Evolutionary conservation across 92 coral and sea anemone species (phyloP).

Genomic region (Epizoanthus ramosus): DNA sequence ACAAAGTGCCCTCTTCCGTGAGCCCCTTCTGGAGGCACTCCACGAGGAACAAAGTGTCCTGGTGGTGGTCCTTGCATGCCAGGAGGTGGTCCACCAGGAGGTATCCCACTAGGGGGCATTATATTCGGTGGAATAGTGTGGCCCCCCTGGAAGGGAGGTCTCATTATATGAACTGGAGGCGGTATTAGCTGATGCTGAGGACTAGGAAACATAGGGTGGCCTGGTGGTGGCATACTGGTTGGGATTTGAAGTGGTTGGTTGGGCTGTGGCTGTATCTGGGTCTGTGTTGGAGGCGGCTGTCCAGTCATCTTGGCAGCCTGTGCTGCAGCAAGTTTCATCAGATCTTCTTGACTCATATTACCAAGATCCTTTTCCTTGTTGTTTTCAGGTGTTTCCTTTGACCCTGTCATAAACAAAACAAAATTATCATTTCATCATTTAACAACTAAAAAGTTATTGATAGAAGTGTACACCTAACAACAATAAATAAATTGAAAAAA

Average conservation of each 20-base stretch:
- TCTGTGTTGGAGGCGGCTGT: conserved; percentile 55
- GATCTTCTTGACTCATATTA: conserved; percentile 69
- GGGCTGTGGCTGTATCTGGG: conserved; percentile 42
- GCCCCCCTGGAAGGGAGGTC: conserved; percentile 81
- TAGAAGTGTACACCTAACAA: no score
- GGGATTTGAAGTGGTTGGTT: conserved; percentile 71
- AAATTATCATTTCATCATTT: no score
- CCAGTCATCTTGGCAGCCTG: conserved; percentile 54
- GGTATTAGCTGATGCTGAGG: conserved; percentile 62
- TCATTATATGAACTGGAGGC: conserved; percentile 84
- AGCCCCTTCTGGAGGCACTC: conserved; percentile 6
- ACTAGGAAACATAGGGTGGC: conserved; percentile 73
- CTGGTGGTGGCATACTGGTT: conserved; percentile 79
- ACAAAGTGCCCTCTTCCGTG: conserved; percentile 56
- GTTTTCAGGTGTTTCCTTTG: conserved; percentile 44
- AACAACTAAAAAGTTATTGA: no score
- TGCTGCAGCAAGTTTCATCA: conserved; percentile 72
- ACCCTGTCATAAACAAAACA: conserved; percentile 34
- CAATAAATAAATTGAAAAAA: no score
- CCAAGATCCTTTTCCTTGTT: conserved; percentile 60
- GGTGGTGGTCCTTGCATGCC: conserved; percentile 24
- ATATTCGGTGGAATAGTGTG: conserved; percentile 60
- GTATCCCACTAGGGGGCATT: conserved; percentile 62
- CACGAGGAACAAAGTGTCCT: conserved; percentile 36
- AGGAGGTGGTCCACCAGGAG: conserved; percentile 51